Conservation (phyloP, 2,113 vertebrate genomes). For the Cricetomys ansorgei region DNA sequence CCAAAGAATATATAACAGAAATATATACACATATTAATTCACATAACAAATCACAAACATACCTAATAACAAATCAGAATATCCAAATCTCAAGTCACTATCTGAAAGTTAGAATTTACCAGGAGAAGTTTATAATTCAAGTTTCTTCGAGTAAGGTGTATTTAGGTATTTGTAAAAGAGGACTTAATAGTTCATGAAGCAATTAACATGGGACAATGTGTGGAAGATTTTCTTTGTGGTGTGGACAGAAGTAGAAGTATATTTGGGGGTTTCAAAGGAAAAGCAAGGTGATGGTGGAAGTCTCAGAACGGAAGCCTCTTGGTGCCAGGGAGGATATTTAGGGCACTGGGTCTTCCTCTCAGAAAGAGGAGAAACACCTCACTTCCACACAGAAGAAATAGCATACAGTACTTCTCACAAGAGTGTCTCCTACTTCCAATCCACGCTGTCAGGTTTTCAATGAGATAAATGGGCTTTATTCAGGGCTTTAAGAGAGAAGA, state of each 20-base stretch:
- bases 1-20: neutral
- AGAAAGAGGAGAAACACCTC: neutral
- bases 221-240: neutral
- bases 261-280: neutral
- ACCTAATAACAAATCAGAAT: neutral
- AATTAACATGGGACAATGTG: neutral
- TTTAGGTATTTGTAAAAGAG: neutral
- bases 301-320: neutral
- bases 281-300: rapidly evolving
- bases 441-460: neutral
- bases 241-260: neutral
- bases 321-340: rapidly evolving
- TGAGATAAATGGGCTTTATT: neutral
- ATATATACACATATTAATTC: neutral
- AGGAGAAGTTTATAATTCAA: neutral
- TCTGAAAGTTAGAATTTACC: neutral
- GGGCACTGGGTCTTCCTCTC: neutral
- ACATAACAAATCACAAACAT: neutral
- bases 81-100: neutral
- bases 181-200: neutral
- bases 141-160: neutral
- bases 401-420: neutral
- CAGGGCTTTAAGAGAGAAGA: neutral
- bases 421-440: neutral
- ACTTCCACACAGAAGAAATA: neutral